A percentile compares a stretch with the other conserved stretches of the same genome.
Conservation (phyloP, 2,797 vertebrate species). For the Mormyrops attenuatus region DNA sequence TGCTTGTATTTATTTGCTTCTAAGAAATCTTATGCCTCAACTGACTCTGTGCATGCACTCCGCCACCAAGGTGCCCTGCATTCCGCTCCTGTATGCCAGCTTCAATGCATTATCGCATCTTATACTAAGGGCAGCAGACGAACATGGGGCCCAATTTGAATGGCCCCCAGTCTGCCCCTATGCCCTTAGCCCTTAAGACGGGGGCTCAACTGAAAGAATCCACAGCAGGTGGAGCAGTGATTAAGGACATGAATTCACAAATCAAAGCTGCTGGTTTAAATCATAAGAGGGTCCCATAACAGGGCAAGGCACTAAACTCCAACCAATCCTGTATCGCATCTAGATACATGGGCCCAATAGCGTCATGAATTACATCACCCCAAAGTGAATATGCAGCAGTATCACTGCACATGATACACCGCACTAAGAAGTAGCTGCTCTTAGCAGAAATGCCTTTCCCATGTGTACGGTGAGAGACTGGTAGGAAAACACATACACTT, state of each 20-base stretch:
- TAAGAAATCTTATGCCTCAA: not conserved
- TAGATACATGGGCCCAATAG: not conserved
- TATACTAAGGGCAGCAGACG: not conserved
- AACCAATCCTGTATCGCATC: not conserved
- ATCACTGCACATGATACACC: not conserved
- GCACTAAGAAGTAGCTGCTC: not conserved
- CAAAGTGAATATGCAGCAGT: not conserved
- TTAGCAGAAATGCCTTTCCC: not conserved
- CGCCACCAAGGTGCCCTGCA: not conserved
- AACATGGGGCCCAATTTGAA: not conserved
- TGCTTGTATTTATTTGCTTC: not conserved
- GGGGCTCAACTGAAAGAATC: not conserved
- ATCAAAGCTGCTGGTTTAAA: not conserved
- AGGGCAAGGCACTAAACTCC: not conserved
- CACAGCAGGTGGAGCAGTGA: not conserved
- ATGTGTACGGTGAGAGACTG: not conserved
- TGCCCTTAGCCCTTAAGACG: not conserved
- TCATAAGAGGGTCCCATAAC: not conserved
- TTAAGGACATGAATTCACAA: not conserved
- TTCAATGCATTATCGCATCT: not conserved
- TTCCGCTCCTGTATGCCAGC: not conserved
- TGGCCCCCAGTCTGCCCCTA: not conserved
- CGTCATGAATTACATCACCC: not conserved
- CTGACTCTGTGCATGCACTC: not conserved
- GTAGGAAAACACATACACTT: not conserved